phyloP scores from a whole-genome alignment of 1,140 invertebrate genomes.

The Tenebrio molitor region DNA sequence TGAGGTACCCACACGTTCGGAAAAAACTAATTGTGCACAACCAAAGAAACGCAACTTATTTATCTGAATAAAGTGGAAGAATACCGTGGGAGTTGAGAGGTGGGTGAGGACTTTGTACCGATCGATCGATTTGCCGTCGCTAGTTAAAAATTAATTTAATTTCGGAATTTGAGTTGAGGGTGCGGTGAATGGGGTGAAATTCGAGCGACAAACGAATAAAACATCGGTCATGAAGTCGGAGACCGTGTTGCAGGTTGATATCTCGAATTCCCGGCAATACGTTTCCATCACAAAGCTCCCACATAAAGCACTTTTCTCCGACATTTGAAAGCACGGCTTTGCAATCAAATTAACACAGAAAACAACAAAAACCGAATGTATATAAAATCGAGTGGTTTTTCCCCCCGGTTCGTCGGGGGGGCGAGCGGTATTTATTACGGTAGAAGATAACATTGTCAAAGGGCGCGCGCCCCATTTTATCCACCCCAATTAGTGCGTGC shows the following conservation, averaged over 20 bases:
- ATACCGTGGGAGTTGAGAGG: too few relatives aligned
- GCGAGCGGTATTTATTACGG: constrained; percentile 5
- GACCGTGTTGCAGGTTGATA: background rate
- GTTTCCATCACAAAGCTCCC: constrained; percentile 23
- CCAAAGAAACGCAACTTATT: too few relatives aligned
- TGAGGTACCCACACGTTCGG: too few relatives aligned
- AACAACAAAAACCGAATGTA: constrained; percentile 25
- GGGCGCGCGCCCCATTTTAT: background rate
- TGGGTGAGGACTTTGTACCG: too few relatives aligned
- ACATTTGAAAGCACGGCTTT: constrained; percentile 19
- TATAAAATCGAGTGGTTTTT: constrained; percentile 20
- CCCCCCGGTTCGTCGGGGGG: background rate
- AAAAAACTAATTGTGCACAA: too few relatives aligned
- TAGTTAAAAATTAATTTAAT: too few relatives aligned
- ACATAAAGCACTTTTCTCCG: constrained; percentile 22
- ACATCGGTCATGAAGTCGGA: background rate
- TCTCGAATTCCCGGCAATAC: constrained; percentile 15
- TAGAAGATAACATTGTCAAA: constrained; percentile 30
- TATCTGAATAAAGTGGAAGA: too few relatives aligned
- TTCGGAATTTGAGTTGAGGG: too few relatives aligned
- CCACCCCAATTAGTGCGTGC: background rate
- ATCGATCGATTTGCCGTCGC: too few relatives aligned
- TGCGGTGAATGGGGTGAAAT: too few relatives aligned
- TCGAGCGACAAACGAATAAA: constrained; percentile 6
- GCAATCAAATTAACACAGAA: constrained; percentile 23